These are phyloP conservation scores for Montipora foliosa DNA, from an alignment of 64 coral and sea anemone species.

Conservation along the genomic window DNA sequence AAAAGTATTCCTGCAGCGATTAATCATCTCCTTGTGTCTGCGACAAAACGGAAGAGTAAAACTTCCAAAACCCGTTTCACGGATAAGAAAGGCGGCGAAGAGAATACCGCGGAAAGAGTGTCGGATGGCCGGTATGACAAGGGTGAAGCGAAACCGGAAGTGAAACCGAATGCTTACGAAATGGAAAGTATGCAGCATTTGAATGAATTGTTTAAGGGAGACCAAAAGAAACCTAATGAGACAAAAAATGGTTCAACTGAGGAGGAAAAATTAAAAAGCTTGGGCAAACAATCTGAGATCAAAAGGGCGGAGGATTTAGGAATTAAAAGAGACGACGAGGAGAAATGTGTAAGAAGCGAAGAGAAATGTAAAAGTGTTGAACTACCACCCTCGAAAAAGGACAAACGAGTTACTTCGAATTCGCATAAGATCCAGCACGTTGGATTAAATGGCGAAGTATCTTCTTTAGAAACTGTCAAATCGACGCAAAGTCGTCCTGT, in stretches of 20 bases:
- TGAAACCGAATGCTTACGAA: slow-evolving; percentile 65
- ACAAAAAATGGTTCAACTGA: background rate
- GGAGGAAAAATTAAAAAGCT: background rate
- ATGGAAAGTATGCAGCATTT: slow-evolving; percentile 73
- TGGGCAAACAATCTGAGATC: background rate
- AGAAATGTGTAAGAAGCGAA: background rate
- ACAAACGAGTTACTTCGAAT: background rate
- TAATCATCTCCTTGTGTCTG: slow-evolving; percentile 97
- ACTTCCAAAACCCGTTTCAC: slow-evolving; percentile 2
- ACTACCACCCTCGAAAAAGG: background rate
- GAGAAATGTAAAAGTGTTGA: background rate
- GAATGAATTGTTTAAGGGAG: slow-evolving; percentile 70
- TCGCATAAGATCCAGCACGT: slow-evolving; percentile 83
- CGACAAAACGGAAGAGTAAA: slow-evolving; percentile 65
- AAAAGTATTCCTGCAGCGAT: slow-evolving; percentile 84
- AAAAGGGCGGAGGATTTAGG: background rate
- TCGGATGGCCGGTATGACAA: background rate
- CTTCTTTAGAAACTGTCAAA: slow-evolving; percentile 47
- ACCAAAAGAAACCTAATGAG: slow-evolving; percentile 55
- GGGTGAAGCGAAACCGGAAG: slow-evolving; percentile 4
- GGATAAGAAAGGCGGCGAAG: slow-evolving; percentile 24
- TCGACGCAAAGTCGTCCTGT: background rate
- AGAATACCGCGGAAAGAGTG: background rate
- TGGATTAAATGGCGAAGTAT: slow-evolving; percentile 88
- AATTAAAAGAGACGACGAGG: background rate